Conservation (phyloP, 1,140 invertebrate species). For the Micrasema longulum region DNA sequence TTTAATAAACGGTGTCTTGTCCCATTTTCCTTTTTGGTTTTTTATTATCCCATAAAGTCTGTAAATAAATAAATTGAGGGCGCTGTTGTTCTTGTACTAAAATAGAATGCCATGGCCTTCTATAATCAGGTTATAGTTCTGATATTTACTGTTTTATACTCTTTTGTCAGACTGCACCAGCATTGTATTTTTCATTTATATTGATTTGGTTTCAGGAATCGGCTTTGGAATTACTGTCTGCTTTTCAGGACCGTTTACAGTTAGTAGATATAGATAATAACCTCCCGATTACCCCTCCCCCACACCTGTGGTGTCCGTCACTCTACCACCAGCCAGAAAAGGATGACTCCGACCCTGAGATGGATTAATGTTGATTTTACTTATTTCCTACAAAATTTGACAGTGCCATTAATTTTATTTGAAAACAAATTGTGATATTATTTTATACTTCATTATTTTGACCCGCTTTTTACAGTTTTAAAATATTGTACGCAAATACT, state of each 20-base stretch:
- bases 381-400: conserved; percentile 1
- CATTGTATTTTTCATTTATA: no score
- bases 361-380: conserved; percentile 36
- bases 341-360: conserved; percentile 47
- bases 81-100: no score
- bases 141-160: no score
- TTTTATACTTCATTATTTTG: background rate
- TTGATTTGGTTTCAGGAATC: conserved; percentile 29
- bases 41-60: no score
- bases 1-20: no score
- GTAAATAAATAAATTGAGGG: no score
- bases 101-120: no score
- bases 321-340: conserved; percentile 50
- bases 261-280: conserved; percentile 17
- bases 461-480: no score
- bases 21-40: no score
- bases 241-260: conserved; percentile 42
- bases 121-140: no score
- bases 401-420: background rate
- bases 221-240: conserved; percentile 42
- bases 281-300: conserved; percentile 11
- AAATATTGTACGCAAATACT: no score
- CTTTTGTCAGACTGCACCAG: no score
- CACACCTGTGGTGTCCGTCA: conserved; percentile 29
- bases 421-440: conserved; percentile 8